A percentile compares a stretch with the other conserved stretches of the same genome.
Conservation (phyloP, 2,113 vertebrate genomes). For the Phaethornis superciliosus region DNA sequence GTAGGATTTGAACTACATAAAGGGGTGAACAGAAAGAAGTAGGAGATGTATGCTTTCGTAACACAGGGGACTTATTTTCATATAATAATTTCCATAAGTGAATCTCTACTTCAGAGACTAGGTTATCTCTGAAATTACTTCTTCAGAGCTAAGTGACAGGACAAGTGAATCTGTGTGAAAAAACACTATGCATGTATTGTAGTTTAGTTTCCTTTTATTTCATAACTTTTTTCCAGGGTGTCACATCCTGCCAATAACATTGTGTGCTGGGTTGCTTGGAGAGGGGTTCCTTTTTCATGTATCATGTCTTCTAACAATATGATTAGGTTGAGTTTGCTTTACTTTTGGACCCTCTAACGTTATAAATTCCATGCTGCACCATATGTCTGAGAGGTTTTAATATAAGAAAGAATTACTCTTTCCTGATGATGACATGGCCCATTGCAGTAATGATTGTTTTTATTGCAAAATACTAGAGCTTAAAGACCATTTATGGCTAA, state of each 20-base stretch:
- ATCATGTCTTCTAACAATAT: not conserved
- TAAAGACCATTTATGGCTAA: constrained; percentile 59
- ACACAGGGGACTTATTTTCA: rapidly evolving
- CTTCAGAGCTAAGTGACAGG: not conserved
- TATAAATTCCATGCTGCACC: not conserved
- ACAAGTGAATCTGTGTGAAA: not conserved
- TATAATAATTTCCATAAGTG: not conserved
- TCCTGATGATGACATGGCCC: not conserved
- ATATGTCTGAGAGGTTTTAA: not conserved
- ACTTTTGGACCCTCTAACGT: not conserved
- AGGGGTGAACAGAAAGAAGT: not conserved
- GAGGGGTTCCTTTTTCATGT: not conserved
- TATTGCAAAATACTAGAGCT: constrained; percentile 47
- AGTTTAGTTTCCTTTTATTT: not conserved
- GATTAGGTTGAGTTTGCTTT: not conserved
- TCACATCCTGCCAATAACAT: not conserved
- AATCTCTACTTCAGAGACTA: not conserved
- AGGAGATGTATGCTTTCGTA: rapidly evolving
- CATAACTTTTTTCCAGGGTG: not conserved
- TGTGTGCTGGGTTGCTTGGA: not conserved
- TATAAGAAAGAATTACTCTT: not conserved
- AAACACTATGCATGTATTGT: not conserved
- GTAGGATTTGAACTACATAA: not conserved
- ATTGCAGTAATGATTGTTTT: constrained; percentile 6
- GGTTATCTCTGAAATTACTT: not conserved